A percentile compares a stretch with the other conserved stretches of the same genome.
These are phyloP conservation scores for Clusia tigrina DNA, from an alignment of 2,888 invertebrate species.

Conservation along the genomic window DNA sequence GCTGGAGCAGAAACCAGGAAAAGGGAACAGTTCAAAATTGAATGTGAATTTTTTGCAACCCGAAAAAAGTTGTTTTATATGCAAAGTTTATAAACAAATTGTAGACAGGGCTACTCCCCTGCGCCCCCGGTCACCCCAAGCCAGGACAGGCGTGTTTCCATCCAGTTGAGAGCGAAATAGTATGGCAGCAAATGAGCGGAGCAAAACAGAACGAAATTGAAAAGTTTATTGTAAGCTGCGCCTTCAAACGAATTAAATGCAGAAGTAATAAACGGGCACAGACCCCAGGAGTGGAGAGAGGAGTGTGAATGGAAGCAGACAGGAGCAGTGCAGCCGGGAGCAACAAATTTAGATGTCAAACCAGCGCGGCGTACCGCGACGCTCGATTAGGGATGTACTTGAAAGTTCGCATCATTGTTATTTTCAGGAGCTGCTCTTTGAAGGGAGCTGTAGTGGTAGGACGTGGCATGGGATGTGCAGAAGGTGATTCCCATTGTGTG, in stretches of 20 bases:
- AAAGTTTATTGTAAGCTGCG: not conserved
- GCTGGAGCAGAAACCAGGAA: not conserved
- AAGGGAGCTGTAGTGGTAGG: too few relatives aligned
- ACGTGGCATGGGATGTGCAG: too few relatives aligned
- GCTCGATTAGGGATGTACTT: not conserved
- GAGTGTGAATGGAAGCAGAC: not conserved
- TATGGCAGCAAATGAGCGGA: too few relatives aligned
- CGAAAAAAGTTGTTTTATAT: constrained; percentile 17
- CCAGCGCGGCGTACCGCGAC: constrained; percentile 1
- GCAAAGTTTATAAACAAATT: constrained; percentile 27
- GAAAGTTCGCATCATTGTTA: too few relatives aligned
- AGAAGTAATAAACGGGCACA: not conserved
- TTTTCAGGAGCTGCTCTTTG: too few relatives aligned
- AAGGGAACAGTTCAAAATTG: not conserved
- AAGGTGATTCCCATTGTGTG: too few relatives aligned
- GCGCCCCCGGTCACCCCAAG: too few relatives aligned
- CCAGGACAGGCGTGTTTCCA: too few relatives aligned
- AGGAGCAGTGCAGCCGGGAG: not conserved
- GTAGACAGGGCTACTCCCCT: constrained; percentile 5
- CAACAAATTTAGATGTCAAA: too few relatives aligned
- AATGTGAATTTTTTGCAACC: not conserved
- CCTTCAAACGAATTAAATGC: not conserved
- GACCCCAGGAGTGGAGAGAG: not conserved
- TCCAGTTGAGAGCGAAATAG: too few relatives aligned
- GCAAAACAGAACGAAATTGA: too few relatives aligned